Conservation (phyloP, 2,113 vertebrate genomes). For the Jaculus jaculus region DNA sequence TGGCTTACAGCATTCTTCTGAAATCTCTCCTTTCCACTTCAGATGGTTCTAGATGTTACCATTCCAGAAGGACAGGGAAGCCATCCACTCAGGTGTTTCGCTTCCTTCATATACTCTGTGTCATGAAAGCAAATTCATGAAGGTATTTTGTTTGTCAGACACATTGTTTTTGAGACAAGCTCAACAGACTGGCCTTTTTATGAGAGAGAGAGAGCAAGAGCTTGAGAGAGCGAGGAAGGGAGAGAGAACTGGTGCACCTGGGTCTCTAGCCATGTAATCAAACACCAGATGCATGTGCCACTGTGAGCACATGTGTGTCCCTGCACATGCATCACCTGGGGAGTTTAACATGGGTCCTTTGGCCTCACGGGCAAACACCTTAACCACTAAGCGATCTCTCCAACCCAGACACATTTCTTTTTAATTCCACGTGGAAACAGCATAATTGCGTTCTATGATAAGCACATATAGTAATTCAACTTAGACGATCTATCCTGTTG, state of each 20-base stretch:
- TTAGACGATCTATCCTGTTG: background rate
- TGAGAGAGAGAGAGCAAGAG: too few relatives aligned
- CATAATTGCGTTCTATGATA: background rate
- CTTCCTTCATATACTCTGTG: background rate
- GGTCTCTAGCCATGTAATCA: too few relatives aligned
- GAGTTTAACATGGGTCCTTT: too few relatives aligned
- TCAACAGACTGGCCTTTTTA: too few relatives aligned
- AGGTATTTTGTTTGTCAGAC: background rate
- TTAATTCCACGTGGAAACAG: background rate
- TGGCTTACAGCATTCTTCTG: constrained; percentile 19
- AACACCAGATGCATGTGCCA: too few relatives aligned
- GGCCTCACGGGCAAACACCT: background rate
- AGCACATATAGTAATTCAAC: background rate
- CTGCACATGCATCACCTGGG: too few relatives aligned
- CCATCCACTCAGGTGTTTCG: background rate
- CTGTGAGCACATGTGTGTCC: too few relatives aligned
- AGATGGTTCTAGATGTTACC: background rate
- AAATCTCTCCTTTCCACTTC: background rate
- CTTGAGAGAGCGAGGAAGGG: too few relatives aligned
- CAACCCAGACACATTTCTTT: background rate
- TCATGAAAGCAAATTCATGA: background rate
- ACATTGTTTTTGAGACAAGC: too few relatives aligned
- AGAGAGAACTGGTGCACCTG: too few relatives aligned
- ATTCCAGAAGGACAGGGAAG: background rate
- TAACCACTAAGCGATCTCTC: background rate